Conservation (phyloP, 1,140 invertebrate genomes). For the Drosophila azteca region DNA sequence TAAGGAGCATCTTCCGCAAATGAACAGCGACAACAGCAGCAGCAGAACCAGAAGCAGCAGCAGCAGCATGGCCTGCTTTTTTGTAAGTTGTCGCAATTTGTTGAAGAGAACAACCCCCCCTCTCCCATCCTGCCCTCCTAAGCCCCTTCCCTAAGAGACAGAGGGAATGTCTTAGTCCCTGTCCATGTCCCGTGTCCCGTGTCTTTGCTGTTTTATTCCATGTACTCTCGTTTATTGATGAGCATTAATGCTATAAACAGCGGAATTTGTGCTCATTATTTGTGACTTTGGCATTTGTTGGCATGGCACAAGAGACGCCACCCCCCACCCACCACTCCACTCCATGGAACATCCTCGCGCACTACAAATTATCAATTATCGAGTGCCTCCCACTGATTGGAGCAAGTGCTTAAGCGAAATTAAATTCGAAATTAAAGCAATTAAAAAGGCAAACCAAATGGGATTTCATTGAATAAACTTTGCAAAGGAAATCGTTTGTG, state of each 20-base stretch:
- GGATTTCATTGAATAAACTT: too few species aligned
- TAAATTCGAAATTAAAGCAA: too few species aligned
- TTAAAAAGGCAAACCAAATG: too few species aligned
- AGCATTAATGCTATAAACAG: constrained; percentile 61
- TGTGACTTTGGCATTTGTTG: constrained; percentile 54
- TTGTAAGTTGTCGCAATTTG: constrained; percentile 57
- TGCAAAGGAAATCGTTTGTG: too few species aligned
- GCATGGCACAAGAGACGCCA: constrained; percentile 21
- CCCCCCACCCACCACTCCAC: neutral
- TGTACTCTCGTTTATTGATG: constrained; percentile 43
- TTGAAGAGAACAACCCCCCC: constrained; percentile 2
- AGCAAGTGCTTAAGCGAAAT: neutral
- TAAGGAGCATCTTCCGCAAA: constrained; percentile 44
- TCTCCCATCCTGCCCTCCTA: too few species aligned
- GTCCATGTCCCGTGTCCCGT: neutral
- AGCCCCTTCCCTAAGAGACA: constrained; percentile 5
- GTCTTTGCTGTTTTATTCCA: neutral
- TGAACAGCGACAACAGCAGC: constrained; percentile 50
- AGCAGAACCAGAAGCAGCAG: neutral
- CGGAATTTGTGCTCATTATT: constrained; percentile 62
- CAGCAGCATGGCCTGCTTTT: constrained; percentile 31
- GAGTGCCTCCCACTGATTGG: neutral
- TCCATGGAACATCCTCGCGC: constrained; percentile 3
- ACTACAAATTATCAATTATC: constrained; percentile 45
- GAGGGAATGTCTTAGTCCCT: constrained; percentile 26